Conservation (phyloP, 2,888 invertebrate species). For the Ceriagrion tenellum region DNA sequence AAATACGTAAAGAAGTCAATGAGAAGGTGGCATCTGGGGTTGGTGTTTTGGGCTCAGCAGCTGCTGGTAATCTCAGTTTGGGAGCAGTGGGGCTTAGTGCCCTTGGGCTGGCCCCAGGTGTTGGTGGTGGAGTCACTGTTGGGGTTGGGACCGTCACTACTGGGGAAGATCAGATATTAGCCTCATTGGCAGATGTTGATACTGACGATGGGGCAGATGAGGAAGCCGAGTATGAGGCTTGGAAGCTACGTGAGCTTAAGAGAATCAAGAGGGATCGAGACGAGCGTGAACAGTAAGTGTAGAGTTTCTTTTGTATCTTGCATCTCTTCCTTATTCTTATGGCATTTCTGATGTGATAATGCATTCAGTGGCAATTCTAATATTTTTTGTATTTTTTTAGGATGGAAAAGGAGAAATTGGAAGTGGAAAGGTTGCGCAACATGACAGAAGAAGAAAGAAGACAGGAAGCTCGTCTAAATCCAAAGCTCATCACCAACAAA, state of each 20-base stretch:
- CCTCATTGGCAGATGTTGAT: constrained; percentile 90
- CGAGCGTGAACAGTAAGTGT: constrained; percentile 92
- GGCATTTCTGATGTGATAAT: neutral
- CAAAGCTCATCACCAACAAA: constrained; percentile 96
- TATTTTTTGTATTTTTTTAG: constrained; percentile 77
- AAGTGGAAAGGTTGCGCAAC: constrained; percentile 93
- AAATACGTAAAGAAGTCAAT: constrained; percentile 89
- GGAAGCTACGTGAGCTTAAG: constrained; percentile 98
- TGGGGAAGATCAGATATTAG: constrained; percentile 73
- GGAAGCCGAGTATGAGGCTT: constrained; percentile 97
- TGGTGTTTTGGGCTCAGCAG: constrained; percentile 82
- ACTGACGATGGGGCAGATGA: constrained; percentile 96
- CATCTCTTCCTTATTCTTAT: neutral
- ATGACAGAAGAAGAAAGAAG: constrained; percentile 98
- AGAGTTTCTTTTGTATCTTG: neutral
- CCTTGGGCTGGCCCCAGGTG: constrained; percentile 70
- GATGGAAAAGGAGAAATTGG: constrained; percentile 90
- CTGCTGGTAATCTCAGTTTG: constrained; percentile 47
- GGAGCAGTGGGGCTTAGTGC: constrained; percentile 38
- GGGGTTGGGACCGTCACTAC: constrained; percentile 26
- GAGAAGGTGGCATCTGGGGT: constrained; percentile 79
- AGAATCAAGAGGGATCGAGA: constrained; percentile 97
- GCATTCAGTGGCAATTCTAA: neutral
- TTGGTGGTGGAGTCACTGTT: constrained; percentile 27
- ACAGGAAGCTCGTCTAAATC: constrained; percentile 92